Conservation (phyloP, 2,888 invertebrate genomes). For the Chymomyza fuscimana region DNA sequence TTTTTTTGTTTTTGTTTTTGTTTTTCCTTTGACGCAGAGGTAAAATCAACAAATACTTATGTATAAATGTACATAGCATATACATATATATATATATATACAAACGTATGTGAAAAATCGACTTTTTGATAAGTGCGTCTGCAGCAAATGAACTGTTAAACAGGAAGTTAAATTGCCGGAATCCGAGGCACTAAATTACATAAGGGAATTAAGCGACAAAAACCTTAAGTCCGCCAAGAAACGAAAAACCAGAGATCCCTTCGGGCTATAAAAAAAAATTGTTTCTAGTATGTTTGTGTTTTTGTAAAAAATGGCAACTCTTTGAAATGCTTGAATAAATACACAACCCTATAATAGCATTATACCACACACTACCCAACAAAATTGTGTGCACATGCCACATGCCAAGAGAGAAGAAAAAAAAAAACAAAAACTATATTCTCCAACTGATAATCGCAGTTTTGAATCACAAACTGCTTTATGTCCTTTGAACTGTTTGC, state of each 20-base stretch:
- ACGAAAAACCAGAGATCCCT: not conserved
- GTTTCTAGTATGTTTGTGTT: not conserved
- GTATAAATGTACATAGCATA: not conserved
- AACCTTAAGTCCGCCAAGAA: not conserved
- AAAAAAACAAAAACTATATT: not conserved
- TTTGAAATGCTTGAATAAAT: not conserved
- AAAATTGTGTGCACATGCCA: not conserved
- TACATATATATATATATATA: not conserved
- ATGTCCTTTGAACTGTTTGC: not conserved
- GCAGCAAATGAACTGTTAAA: constrained; percentile 52
- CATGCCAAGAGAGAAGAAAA: not conserved
- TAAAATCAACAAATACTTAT: constrained; percentile 5
- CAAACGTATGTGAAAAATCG: constrained; percentile 29
- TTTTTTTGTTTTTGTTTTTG: not conserved
- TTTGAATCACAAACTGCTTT: not conserved
- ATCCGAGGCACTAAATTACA: constrained; percentile 31
- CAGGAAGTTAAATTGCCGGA: constrained; percentile 47
- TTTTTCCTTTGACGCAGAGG: not conserved
- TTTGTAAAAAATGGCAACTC: not conserved
- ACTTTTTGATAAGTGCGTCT: constrained; percentile 50
- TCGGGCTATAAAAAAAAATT: not conserved
- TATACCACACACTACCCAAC: not conserved
- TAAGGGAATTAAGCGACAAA: not conserved
- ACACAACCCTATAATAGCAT: not conserved
- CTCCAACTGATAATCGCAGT: not conserved